Base-by-base conservation (phyloP, 2,888 invertebrate genomes). In the Phaedon cochleariae region DNA sequence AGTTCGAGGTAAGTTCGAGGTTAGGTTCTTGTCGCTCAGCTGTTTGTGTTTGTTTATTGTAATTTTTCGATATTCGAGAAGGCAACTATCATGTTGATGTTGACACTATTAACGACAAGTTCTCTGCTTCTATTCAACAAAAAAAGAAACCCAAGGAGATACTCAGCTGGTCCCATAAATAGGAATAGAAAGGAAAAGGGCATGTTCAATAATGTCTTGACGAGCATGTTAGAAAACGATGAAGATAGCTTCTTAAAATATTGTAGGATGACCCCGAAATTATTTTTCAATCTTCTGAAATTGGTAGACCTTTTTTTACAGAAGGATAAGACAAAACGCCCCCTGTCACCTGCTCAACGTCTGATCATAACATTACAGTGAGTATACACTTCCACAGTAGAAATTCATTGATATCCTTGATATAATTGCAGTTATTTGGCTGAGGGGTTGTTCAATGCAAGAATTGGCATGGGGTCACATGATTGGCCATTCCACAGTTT, bases 371-470 rank as follows among this genome's bases (percentile, higher is more conserved):
- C 62, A 21, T 59, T 59, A 12, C 60, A 52, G 54, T 62, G 46
- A 54, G 61, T 62, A 61, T 59, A 12, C 20, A 21, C 22, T 49
- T 49, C 22, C 21, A 49, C 12, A 21, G 12, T 48, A 26, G 18
- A 21, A 49, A 31, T 41, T 21, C 9, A 51, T 22, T 58, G 41
- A 15, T 37, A 63, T 37, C 51, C 20, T 15, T 41, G 31, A 29
- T 55, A 55, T 41, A 51, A 37, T 70, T 63, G 49, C 20, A 70
- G 70, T 59, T 72, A 69, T 63, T 57, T 73, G 20, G 59, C 71
- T 12, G 64, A 61, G 60, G n/a, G n/a, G n/a, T n/a, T n/a, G n/a
- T n/a, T n/a, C n/a, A n/a, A n/a, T n/a, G n/a, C n/a, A n/a, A n/a
- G n/a, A n/a, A n/a, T n/a, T n/a, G n/a, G n/a, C n/a, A n/a, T n/a